phyloP scores from a whole-genome alignment of 2,797 vertebrate species.

The Rhadinocentrus ornatus region DNA sequence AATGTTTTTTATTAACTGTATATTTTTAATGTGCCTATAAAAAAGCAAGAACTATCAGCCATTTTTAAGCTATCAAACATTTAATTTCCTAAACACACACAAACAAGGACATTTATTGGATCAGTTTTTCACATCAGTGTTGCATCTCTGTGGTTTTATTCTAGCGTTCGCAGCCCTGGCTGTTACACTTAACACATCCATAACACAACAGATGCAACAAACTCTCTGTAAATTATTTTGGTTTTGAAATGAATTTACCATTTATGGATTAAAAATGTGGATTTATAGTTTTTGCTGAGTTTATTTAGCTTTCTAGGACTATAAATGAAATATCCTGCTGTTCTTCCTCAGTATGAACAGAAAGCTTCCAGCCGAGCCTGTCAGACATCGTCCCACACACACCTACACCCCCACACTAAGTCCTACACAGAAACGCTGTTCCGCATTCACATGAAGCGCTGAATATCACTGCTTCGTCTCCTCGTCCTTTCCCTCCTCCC shows the following conservation, averaged over 20 bases:
- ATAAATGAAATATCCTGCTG: not conserved
- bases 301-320: not conserved
- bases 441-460: slow-evolving; percentile 31
- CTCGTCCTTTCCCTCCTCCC: slow-evolving; percentile 36
- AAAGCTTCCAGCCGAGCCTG: not conserved
- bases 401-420: slow-evolving; percentile 2
- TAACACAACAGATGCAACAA: not conserved
- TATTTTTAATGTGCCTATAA: no score
- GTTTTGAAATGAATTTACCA: not conserved
- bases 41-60: no score
- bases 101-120: no score
- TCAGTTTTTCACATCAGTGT: no score
- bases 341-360: not conserved
- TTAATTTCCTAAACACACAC: no score
- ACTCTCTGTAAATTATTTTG: not conserved
- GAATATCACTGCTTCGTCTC: slow-evolving; percentile 33
- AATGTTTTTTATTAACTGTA: no score
- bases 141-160: not conserved
- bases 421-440: not conserved
- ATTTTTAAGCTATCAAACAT: no score
- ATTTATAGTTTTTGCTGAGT: not conserved
- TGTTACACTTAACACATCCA: no score
- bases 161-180: not conserved
- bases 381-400: slow-evolving; percentile 14
- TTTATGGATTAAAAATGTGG: no score